Evolutionary conservation across 2,888 invertebrate species (phyloP).

Genomic region (Ceraclea dissimilis): DNA sequence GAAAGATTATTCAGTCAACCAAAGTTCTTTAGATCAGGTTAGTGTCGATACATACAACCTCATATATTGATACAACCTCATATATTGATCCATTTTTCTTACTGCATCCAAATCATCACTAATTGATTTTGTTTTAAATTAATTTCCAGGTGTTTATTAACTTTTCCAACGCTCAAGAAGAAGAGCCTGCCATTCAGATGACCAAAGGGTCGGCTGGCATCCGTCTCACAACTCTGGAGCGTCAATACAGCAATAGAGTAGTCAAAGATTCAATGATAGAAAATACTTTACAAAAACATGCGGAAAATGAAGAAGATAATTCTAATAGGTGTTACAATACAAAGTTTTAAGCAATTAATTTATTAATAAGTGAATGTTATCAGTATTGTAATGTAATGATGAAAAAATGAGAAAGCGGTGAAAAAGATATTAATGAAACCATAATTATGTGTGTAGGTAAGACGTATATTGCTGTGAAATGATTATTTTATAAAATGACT

Average conservation of each 20-base stretch:
- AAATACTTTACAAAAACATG: not conserved
- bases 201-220: constrained; percentile 10
- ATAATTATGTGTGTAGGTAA: no score
- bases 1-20: constrained; percentile 51
- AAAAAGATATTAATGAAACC: no score
- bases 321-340: not conserved
- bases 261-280: not conserved
- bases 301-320: not conserved
- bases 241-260: constrained; percentile 19
- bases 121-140: no score
- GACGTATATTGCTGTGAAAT: no score
- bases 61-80: no score
- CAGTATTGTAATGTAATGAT: no score
- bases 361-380: no score
- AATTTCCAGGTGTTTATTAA: constrained; percentile 24
- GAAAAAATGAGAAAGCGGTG: no score
- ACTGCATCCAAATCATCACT: no score
- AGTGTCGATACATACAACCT: no score
- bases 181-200: not conserved
- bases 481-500: no score
- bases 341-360: not conserved
- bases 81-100: no score
- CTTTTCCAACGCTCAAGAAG: constrained; percentile 17
- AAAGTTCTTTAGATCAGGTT: constrained; percentile 54
- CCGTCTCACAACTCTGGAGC: constrained; percentile 19